phyloP scores from a whole-genome alignment of 2,797 vertebrate genomes.

The Sebastes trivittatus region DNA sequence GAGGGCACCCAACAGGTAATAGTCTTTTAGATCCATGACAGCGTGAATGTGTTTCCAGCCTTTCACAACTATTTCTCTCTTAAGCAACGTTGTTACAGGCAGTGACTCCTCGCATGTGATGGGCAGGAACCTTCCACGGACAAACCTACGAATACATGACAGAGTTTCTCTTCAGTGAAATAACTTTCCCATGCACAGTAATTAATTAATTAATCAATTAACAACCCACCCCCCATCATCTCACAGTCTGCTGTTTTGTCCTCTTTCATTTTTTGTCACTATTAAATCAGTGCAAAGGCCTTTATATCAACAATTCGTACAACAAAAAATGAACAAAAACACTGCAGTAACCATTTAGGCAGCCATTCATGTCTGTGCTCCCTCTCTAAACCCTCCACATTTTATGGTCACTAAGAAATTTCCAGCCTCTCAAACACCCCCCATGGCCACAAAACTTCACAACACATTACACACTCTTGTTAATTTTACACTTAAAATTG shows the following conservation, averaged over 20 bases:
- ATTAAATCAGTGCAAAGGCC: not conserved
- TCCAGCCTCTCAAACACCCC: conserved; percentile 35
- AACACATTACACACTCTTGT: conserved; percentile 56
- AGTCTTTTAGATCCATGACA: conserved; percentile 99
- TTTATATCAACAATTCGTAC: conserved; percentile 41
- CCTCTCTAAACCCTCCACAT: conserved; percentile 60
- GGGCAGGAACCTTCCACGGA: conserved; percentile 88
- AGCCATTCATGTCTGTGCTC: conserved; percentile 53
- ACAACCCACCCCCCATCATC: not conserved
- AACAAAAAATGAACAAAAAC: conserved; percentile 46
- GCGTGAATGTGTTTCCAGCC: conserved; percentile 80
- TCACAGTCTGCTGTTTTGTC: conserved; percentile 12
- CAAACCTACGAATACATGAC: conserved; percentile 89
- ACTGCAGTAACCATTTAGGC: conserved; percentile 59
- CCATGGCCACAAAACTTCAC: conserved; percentile 67
- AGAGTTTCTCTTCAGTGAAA: conserved; percentile 69
- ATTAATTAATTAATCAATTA: conserved; percentile 31
- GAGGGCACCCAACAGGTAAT: conserved; percentile 97
- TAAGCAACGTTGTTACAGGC: conserved; percentile 84
- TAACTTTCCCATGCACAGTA: conserved; percentile 44
- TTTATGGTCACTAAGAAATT: conserved; percentile 63
- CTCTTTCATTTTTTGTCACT: not conserved
- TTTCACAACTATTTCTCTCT: conserved; percentile 85
- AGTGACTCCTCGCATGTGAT: conserved; percentile 87
- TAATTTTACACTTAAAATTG: conserved; percentile 64